Percentiles rank a stretch among this genome's conserved stretches.
phyloP scores from a whole-genome alignment of 2,113 vertebrate species.

The Oryzias javanicus region DNA sequence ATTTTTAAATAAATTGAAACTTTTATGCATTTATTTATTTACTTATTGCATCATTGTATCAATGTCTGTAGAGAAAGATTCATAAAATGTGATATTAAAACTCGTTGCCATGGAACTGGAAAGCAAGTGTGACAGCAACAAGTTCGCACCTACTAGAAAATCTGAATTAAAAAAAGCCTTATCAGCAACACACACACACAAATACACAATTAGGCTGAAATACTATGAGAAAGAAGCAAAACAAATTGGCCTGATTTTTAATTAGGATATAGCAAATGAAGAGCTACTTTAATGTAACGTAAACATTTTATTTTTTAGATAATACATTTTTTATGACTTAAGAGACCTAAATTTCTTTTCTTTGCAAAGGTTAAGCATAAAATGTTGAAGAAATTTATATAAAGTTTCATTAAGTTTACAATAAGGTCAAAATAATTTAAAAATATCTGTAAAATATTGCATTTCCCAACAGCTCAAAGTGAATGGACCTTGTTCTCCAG shows the following conservation, averaged over 20 bases:
- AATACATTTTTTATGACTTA: too few species aligned
- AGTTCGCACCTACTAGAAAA: slow-evolving; percentile 20
- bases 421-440: background rate
- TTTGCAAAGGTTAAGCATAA: too few species aligned
- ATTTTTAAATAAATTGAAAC: background rate
- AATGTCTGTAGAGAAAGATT: background rate
- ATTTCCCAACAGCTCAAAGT: slow-evolving; percentile 38
- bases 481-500: slow-evolving; percentile 46
- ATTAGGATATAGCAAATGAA: too few species aligned
- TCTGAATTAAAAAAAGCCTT: background rate
- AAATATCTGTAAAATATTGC: slow-evolving; percentile 3
- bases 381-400: too few species aligned
- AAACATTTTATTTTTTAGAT: too few species aligned
- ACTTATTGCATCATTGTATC: background rate
- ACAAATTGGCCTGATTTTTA: too few species aligned
- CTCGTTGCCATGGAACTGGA: background rate
- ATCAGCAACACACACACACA: background rate
- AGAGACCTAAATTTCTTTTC: too few species aligned
- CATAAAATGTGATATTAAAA: background rate
- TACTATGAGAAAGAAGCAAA: too few species aligned
- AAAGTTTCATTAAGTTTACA: background rate
- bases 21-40: background rate
- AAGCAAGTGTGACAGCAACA: background rate
- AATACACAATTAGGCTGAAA: too few species aligned
- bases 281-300: too few species aligned